A percentile compares a stretch with the other conserved stretches of the same genome.
Conservation (phyloP, 2,797 vertebrate genomes). For the Syngnathus rostellatus region DNA sequence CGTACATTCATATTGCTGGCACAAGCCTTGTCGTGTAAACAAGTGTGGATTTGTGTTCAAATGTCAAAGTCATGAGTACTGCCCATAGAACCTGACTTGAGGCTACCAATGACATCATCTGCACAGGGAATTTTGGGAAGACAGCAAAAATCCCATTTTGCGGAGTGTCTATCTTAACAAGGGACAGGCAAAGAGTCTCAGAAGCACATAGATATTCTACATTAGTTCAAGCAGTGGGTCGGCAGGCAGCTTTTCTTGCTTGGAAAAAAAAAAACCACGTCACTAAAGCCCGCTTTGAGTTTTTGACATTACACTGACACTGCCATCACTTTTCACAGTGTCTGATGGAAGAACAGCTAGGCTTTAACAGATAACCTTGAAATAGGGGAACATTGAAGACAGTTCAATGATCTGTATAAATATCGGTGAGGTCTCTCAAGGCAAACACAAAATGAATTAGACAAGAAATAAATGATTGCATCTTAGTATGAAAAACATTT, state of each 20-base stretch:
- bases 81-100: conserved; percentile 24
- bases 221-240: background rate
- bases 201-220: background rate
- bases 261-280: background rate
- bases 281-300: background rate
- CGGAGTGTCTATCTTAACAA: background rate
- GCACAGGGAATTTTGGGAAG: conserved; percentile 1
- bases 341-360: conserved; percentile 5
- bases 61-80: conserved; percentile 27
- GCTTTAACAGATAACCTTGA: background rate
- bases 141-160: background rate
- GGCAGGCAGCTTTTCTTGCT: background rate
- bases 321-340: background rate
- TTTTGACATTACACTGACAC: background rate
- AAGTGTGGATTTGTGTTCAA: conserved; percentile 28
- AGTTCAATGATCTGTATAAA: background rate
- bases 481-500: background rate
- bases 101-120: conserved; percentile 8
- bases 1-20: background rate
- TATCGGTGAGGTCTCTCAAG: background rate
- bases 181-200: background rate
- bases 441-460: background rate
- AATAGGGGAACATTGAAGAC: background rate
- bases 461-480: background rate
- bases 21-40: conserved; percentile 30